These are phyloP conservation scores for Steinernema hermaphroditum DNA, from an alignment of 2,888 invertebrate species.

Conservation along the genomic window DNA sequence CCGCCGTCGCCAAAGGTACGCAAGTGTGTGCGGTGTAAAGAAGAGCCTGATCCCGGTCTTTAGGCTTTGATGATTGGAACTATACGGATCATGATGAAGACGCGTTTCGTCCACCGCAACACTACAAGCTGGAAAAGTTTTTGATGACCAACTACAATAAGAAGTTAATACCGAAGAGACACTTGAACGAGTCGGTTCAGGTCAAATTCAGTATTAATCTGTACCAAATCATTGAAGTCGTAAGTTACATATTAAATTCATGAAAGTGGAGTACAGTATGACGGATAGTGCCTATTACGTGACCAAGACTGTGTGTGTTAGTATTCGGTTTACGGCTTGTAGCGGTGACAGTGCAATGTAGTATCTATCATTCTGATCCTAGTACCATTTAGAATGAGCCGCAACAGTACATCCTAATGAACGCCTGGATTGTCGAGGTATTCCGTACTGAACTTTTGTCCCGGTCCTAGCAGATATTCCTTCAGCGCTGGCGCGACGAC, in stretches of 20 bases:
- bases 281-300: no score
- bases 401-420: slow-evolving; percentile 44
- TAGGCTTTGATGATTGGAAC: slow-evolving; percentile 26
- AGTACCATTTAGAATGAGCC: slow-evolving; percentile 40
- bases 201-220: slow-evolving; percentile 41
- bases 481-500: slow-evolving; percentile 45
- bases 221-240: slow-evolving; percentile 47
- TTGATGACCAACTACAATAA: slow-evolving; percentile 42
- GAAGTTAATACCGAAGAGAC: slow-evolving; percentile 37
- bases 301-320: no score
- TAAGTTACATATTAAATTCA: no score
- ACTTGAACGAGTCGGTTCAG: slow-evolving; percentile 33
- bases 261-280: no score
- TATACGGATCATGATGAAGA: slow-evolving; percentile 27
- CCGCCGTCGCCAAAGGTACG: background rate
- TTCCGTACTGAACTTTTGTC: slow-evolving; percentile 31
- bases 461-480: background rate
- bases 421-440: slow-evolving; percentile 51
- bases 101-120: slow-evolving; percentile 33
- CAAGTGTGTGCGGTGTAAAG: background rate
- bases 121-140: slow-evolving; percentile 41
- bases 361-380: slow-evolving; percentile 1
- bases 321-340: no score
- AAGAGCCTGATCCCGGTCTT: background rate
- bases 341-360: no score